Evolutionary conservation across 2,888 invertebrate genomes (phyloP).

Genomic region (Kuschelorhynchus macadamiae): DNA sequence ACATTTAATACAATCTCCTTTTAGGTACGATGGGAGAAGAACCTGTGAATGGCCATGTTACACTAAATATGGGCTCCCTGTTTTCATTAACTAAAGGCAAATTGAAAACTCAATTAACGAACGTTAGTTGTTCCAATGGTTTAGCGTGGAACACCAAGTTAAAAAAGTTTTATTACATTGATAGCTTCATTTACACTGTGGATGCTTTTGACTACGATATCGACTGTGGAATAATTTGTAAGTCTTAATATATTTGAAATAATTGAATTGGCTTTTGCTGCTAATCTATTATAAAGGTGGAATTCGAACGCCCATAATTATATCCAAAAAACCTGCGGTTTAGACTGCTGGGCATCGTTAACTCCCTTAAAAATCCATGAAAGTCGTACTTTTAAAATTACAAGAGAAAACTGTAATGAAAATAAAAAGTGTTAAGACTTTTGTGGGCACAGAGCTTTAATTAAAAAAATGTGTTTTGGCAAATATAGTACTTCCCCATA

Average conservation of each 20-base stretch:
- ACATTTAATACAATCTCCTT: too few relatives aligned
- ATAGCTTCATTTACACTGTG: slow-evolving; percentile 76
- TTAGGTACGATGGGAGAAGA: slow-evolving; percentile 59
- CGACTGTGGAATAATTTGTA: slow-evolving; percentile 69
- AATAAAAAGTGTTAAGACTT: too few relatives aligned
- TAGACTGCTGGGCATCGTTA: too few relatives aligned
- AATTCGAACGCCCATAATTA: too few relatives aligned
- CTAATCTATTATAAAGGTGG: background rate
- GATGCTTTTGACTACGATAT: slow-evolving; percentile 78
- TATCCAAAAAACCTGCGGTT: too few relatives aligned
- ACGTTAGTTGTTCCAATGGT: slow-evolving; percentile 73
- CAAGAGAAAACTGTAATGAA: too few relatives aligned
- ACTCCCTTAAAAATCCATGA: too few relatives aligned
- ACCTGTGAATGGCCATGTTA: slow-evolving; percentile 49
- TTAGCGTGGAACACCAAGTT: slow-evolving; percentile 79
- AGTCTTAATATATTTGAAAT: slow-evolving; percentile 60
- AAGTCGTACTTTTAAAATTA: too few relatives aligned
- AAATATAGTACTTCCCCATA: too few relatives aligned
- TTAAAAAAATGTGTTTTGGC: too few relatives aligned
- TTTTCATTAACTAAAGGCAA: slow-evolving; percentile 53
- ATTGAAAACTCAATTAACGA: slow-evolving; percentile 52
- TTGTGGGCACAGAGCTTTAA: too few relatives aligned
- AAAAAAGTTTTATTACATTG: slow-evolving; percentile 82
- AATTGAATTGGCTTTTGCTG: slow-evolving; percentile 59
- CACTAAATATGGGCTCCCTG: slow-evolving; percentile 53